A percentile compares a stretch with the other conserved stretches of the same genome.
Conservation (phyloP, 2,113 vertebrate species). For the Elephantulus edwardii region DNA sequence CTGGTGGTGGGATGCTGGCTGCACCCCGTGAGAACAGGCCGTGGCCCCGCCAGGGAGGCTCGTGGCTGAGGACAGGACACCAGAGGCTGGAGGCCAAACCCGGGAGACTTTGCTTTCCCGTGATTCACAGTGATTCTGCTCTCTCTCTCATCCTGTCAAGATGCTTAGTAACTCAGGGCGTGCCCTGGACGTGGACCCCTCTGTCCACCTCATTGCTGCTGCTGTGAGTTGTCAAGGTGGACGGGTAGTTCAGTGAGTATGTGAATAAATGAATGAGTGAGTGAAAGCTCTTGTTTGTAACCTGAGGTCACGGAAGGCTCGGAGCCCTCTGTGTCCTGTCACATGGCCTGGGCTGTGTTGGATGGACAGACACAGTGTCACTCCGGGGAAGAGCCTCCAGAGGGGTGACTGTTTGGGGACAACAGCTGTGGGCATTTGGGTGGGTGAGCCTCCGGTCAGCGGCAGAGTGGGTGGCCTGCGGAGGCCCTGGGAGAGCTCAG, state of each 20-base stretch:
- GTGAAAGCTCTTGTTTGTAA: background rate
- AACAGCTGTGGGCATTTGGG: background rate
- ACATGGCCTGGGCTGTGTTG: accelerated
- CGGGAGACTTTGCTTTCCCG: background rate
- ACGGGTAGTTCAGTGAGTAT: too few species aligned
- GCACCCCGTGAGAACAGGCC: background rate
- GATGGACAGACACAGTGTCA: too few species aligned
- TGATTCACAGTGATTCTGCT: background rate
- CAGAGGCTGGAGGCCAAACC: too few species aligned
- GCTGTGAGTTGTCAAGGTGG: too few species aligned
- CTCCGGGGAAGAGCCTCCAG: too few species aligned
- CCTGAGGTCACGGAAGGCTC: accelerated
- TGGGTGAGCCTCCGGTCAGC: background rate
- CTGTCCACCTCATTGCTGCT: background rate
- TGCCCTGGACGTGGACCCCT: background rate
- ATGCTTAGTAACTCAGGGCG: background rate
- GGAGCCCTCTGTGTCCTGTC: background rate
- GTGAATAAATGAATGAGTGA: background rate
- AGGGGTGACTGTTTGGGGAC: too few species aligned
- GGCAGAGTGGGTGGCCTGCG: background rate
- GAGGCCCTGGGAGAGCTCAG: background rate
- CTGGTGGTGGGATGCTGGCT: background rate
- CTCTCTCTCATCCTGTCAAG: background rate
- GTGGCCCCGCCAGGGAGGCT: background rate
- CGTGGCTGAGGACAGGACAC: accelerated